Evolutionary conservation across 1,140 invertebrate species (phyloP).

Genomic region (Zophobas atratus): DNA sequence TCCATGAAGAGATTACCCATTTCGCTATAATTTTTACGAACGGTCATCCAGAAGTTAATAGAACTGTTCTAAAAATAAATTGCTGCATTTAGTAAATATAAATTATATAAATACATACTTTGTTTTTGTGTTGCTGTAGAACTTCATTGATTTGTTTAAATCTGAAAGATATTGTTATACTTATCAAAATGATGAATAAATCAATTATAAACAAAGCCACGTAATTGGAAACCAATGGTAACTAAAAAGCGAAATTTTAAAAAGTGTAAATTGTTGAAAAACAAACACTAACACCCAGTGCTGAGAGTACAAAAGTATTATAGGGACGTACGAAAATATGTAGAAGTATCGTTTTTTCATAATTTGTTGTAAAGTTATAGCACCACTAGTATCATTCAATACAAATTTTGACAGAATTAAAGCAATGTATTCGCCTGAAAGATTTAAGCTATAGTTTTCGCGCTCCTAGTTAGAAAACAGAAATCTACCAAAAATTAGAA

Average conservation of each 20-base stretch:
- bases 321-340: conserved; percentile 13
- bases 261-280: too few species aligned
- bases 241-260: background rate
- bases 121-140: conserved; percentile 7
- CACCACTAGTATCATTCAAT: background rate
- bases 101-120: background rate
- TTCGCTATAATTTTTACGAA: conserved; percentile 17
- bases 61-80: conserved; percentile 9
- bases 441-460: too few species aligned
- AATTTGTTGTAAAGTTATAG: background rate
- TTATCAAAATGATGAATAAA: conserved; percentile 3
- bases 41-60: conserved; percentile 18
- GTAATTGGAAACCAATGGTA: background rate
- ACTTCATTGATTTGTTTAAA: conserved; percentile 21
- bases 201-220: conserved; percentile 13
- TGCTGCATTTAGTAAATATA: background rate
- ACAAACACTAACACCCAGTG: background rate
- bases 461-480: too few species aligned
- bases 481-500: conserved; percentile 2
- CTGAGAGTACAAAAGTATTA: background rate
- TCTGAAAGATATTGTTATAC: background rate
- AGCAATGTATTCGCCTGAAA: conserved; percentile 21
- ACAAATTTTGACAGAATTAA: background rate
- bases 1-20: conserved; percentile 5
- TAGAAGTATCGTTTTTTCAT: conserved; percentile 8